phyloP scores from a whole-genome alignment of 1,140 invertebrate species.

The Drosophila suzukii region DNA sequence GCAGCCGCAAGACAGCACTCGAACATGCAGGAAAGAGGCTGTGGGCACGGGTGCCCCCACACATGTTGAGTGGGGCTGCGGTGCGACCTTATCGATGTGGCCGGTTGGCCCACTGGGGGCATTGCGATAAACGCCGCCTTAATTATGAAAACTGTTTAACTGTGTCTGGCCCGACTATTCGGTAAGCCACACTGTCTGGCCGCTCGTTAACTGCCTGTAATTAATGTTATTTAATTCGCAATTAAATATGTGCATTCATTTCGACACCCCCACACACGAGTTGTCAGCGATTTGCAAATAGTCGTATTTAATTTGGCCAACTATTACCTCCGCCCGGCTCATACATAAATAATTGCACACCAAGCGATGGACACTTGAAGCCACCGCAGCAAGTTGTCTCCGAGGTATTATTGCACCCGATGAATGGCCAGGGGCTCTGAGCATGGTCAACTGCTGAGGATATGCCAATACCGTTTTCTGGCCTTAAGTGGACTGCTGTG shows the following conservation, averaged over 20 bases:
- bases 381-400: constrained; percentile 41
- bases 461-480: constrained; percentile 8
- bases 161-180: constrained; percentile 15
- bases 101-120: constrained; percentile 18
- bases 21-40: constrained; percentile 34
- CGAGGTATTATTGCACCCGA: constrained; percentile 59
- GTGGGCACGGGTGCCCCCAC: constrained; percentile 11
- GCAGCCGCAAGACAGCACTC: constrained; percentile 45
- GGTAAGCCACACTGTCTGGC: constrained; percentile 6
- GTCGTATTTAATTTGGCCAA: constrained; percentile 60
- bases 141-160: constrained; percentile 39
- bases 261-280: constrained; percentile 10
- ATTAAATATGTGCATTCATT: constrained; percentile 68
- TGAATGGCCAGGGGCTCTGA: constrained; percentile 25
- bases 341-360: constrained; percentile 52
- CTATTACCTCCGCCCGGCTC: constrained; percentile 25
- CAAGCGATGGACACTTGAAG: constrained; percentile 21
- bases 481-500: constrained; percentile 1
- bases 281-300: constrained; percentile 33
- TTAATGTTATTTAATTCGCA: constrained; percentile 66
- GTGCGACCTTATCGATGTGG: constrained; percentile 12
- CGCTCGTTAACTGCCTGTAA: constrained; percentile 24
- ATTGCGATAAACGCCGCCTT: constrained; percentile 36
- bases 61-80: constrained; percentile 17
- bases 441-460: constrained; percentile 3